phyloP scores from a whole-genome alignment of 2,888 invertebrate genomes.

The Agrotis ipsilon region DNA sequence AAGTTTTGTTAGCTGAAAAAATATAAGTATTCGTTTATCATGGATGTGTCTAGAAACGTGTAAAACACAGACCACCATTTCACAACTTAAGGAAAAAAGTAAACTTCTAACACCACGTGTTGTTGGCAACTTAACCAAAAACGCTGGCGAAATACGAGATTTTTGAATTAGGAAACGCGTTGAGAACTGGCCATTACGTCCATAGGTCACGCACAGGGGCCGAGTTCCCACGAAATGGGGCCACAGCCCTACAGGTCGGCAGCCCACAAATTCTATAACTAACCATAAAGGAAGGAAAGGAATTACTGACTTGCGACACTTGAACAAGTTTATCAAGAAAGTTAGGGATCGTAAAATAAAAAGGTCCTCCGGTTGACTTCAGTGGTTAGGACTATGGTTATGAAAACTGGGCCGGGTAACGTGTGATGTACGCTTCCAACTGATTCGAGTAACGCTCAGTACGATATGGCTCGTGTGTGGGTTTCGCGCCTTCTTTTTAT shows the following conservation, averaged over 20 bases:
- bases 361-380: constrained; percentile 47
- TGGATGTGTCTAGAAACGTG: too few relatives aligned
- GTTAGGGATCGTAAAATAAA: constrained; percentile 66
- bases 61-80: constrained; percentile 1
- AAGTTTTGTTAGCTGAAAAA: too few relatives aligned
- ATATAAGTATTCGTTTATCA: too few relatives aligned
- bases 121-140: constrained; percentile 62
- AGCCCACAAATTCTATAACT: constrained; percentile 71
- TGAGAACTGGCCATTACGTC: constrained; percentile 63
- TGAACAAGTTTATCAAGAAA: constrained; percentile 73
- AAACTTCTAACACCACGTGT: constrained; percentile 48
- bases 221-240: constrained; percentile 64
- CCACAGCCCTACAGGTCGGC: constrained; percentile 63
- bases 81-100: constrained; percentile 18
- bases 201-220: constrained; percentile 68
- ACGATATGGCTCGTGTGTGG: too few relatives aligned
- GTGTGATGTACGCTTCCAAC: neutral
- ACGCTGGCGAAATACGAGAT: constrained; percentile 65
- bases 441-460: too few relatives aligned
- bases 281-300: constrained; percentile 63
- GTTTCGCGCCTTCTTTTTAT: too few relatives aligned
- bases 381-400: constrained; percentile 33
- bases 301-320: constrained; percentile 65
- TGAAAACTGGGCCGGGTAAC: constrained; percentile 47
- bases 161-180: constrained; percentile 66